Evolutionary conservation across 2,797 vertebrate genomes (phyloP).

Genomic region (Aplochiton taeniatus): DNA sequence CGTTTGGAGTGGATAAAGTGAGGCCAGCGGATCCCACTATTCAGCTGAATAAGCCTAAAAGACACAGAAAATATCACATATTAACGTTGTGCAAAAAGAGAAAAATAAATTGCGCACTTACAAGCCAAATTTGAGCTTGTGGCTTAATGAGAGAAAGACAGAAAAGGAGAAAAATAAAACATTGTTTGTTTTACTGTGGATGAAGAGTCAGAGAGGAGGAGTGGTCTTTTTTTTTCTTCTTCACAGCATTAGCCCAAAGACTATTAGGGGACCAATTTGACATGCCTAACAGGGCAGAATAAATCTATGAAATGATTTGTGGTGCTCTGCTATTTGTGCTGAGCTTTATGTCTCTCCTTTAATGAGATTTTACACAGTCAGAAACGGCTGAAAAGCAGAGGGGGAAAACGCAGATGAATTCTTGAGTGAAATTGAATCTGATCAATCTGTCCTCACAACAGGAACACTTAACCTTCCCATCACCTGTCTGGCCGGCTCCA

Average conservation of each 20-base stretch:
- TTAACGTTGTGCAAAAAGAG: conserved; percentile 21
- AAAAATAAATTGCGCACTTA: not conserved
- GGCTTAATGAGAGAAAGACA: not conserved
- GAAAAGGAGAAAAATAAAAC: conserved; percentile 10
- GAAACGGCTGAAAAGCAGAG: conserved; percentile 27
- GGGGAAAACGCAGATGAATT: conserved; percentile 11
- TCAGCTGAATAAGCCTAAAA: conserved; percentile 68
- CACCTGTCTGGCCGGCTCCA: not conserved
- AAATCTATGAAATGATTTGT: conserved; percentile 40
- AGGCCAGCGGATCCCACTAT: conserved; percentile 29
- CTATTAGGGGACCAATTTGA: conserved; percentile 38
- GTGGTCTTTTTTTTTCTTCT: conserved; percentile 28
- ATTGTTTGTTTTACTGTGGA: conserved; percentile 13
- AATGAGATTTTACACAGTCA: conserved; percentile 36
- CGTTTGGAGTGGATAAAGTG: conserved; percentile 15
- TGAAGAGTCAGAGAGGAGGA: conserved; percentile 20
- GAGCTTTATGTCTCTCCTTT: conserved; percentile 37
- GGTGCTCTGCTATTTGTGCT: conserved; percentile 18
- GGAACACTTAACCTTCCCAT: not conserved
- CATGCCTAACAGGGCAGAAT: conserved; percentile 41
- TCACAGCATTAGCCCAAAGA: conserved; percentile 24
- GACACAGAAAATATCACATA: conserved; percentile 55
- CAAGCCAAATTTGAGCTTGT: conserved; percentile 11
- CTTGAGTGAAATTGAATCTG: conserved; percentile 15
- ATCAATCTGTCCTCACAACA: not conserved